Conservation (phyloP, 2,797 vertebrate genomes). For the Alauda arvensis region DNA sequence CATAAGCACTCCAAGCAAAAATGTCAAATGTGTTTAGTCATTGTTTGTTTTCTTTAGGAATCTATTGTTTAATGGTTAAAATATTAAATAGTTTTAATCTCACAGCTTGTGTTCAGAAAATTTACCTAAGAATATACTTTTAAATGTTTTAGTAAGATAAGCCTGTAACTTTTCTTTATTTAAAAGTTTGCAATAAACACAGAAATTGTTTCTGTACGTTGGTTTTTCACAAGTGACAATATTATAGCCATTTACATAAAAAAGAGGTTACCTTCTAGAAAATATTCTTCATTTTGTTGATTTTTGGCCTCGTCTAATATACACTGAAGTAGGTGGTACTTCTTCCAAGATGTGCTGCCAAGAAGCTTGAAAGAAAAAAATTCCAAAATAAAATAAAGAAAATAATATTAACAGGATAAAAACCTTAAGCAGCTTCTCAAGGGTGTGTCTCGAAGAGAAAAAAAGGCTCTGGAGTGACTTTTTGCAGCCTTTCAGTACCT, state of each 20-base stretch:
- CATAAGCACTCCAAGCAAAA: not conserved
- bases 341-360: not conserved
- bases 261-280: not conserved
- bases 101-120: not conserved
- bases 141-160: not conserved
- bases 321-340: not conserved
- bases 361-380: not conserved
- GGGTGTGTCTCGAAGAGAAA: not conserved
- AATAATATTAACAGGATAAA: not conserved
- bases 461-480: not conserved
- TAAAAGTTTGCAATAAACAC: not conserved
- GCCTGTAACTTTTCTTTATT: not conserved
- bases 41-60: not conserved
- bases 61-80: not conserved
- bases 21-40: not conserved
- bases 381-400: not conserved
- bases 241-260: not conserved
- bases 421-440: not conserved
- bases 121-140: not conserved
- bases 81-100: not conserved
- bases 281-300: not conserved
- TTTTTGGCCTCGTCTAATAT: not conserved
- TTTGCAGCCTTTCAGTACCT: not conserved
- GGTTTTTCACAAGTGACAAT: not conserved
- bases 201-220: not conserved